phyloP scores from a whole-genome alignment of 1,140 invertebrate genomes.

The Eriocheir sinensis region DNA sequence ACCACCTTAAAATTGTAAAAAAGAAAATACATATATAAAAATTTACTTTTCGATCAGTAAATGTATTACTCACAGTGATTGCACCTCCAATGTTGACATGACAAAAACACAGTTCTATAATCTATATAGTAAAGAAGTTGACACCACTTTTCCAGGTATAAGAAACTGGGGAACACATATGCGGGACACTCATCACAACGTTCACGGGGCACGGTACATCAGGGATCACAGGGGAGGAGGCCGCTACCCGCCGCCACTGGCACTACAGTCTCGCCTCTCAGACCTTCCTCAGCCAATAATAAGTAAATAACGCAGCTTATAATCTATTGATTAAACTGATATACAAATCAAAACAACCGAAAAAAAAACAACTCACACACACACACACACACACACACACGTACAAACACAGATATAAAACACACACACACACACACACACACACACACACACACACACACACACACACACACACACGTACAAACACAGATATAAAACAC shows the following conservation, averaged over 20 bases:
- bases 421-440: too few relatives aligned
- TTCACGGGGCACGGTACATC: slow-evolving; percentile 50
- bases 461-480: neutral
- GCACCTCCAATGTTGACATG: neutral
- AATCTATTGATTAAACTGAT: neutral
- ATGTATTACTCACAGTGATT: neutral
- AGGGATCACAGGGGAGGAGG: slow-evolving; percentile 54
- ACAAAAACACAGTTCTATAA: neutral
- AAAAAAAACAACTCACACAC: neutral
- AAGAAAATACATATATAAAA: neutral
- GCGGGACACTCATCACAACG: slow-evolving; percentile 74
- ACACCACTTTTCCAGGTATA: slow-evolving; percentile 64
- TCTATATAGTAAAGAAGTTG: slow-evolving; percentile 50
- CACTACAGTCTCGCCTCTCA: neutral
- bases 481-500: neutral
- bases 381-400: too few relatives aligned
- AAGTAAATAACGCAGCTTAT: neutral
- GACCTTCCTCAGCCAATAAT: neutral
- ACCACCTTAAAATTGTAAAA: neutral
- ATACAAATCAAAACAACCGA: neutral
- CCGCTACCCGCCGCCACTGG: slow-evolving; percentile 29
- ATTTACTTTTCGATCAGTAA: neutral
- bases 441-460: neutral
- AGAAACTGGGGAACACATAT: slow-evolving; percentile 61
- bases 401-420: too few relatives aligned